These are phyloP conservation scores for Lingula anatina DNA, from an alignment of 2,888 invertebrate species.

Conservation along the genomic window DNA sequence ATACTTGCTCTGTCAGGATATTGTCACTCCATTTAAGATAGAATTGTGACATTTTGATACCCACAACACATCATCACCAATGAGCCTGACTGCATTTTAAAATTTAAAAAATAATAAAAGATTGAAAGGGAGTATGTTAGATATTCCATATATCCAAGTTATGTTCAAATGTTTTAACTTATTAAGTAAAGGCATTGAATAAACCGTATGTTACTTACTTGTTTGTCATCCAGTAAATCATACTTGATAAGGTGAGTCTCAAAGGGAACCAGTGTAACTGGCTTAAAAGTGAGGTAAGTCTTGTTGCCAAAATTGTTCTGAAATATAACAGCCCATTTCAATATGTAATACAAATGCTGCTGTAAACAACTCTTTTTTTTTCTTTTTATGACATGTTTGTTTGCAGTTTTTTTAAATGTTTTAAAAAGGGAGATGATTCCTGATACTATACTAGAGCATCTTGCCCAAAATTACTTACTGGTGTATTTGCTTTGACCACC, in stretches of 20 bases:
- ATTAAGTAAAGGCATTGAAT: not conserved
- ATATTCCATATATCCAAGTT: not conserved
- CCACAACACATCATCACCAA: no score
- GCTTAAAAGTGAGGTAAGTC: slow-evolving; percentile 35
- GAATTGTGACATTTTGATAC: no score
- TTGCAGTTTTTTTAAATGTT: not conserved
- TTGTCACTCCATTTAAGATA: no score
- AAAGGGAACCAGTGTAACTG: slow-evolving; percentile 46
- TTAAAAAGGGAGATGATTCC: no score
- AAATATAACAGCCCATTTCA: slow-evolving; percentile 7
- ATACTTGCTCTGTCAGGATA: no score
- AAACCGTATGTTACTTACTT: slow-evolving; percentile 23
- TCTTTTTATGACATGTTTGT: no score
- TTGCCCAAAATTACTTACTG: slow-evolving; percentile 16
- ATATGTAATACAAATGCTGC: no score
- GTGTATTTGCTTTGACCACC: slow-evolving; percentile 29
- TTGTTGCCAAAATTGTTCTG: slow-evolving; percentile 24
- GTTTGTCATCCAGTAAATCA: slow-evolving; percentile 24
- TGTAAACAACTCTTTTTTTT: no score
- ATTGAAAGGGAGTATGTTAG: not conserved
- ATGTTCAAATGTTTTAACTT: not conserved
- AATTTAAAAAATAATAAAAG: no score
- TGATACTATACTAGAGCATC: not conserved
- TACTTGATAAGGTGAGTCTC: slow-evolving; percentile 43
- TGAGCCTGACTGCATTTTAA: no score